These are phyloP conservation scores for Colinus virginianus DNA, from an alignment of 2,113 vertebrate species.

Conservation along the genomic window DNA sequence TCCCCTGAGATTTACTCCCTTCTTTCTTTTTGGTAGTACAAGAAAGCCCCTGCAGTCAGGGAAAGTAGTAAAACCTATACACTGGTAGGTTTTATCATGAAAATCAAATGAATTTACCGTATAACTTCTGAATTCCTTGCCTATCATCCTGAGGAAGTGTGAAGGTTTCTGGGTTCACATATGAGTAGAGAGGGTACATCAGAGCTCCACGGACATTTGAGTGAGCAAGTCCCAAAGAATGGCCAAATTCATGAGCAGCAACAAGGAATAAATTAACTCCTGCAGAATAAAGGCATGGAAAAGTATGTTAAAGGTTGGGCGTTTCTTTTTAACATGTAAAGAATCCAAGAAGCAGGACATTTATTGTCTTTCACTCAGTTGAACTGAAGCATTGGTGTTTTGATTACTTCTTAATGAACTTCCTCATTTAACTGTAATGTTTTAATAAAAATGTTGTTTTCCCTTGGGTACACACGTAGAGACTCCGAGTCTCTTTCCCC, in stretches of 20 bases:
- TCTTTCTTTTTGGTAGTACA: neutral
- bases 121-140: slow-evolving; percentile 81
- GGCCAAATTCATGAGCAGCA: slow-evolving; percentile 89
- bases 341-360: neutral
- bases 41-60: neutral
- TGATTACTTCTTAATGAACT: neutral
- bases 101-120: slow-evolving; percentile 76
- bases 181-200: slow-evolving; percentile 84
- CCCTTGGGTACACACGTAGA: neutral
- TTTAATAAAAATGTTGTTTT: neutral
- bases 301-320: neutral
- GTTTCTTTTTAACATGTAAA: neutral
- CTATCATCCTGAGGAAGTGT: slow-evolving; percentile 78
- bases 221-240: slow-evolving; percentile 85
- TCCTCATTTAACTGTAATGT: neutral
- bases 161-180: slow-evolving; percentile 47
- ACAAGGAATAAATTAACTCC: slow-evolving; percentile 83
- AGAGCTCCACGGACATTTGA: slow-evolving; percentile 79
- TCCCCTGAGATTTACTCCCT: neutral
- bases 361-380: neutral
- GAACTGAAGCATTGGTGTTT: neutral
- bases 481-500: neutral
- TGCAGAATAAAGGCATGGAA: slow-evolving; percentile 9
- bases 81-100: neutral
- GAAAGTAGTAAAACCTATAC: neutral